Evolutionary conservation across 2,797 vertebrate species (phyloP), one percentile per base, ranked within the genome.

Genomic region (Fratercula arctica): DNA sequence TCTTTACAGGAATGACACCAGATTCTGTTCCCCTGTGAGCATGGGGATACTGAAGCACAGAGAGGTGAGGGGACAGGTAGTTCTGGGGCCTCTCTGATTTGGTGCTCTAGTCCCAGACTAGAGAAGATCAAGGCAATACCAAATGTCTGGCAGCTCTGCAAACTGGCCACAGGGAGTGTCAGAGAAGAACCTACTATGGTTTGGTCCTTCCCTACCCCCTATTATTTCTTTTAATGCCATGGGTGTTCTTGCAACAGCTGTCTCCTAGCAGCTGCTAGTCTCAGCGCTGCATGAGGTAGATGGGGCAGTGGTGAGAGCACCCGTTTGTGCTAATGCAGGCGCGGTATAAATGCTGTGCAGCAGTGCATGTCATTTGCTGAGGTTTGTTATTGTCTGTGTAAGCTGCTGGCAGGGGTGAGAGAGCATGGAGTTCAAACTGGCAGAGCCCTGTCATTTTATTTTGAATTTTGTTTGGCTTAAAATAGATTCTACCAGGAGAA

Each of bases 21-120:
- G 53, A 35, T 14, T 2, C 3, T 2, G 1, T 31, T 88, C 26
- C n/a, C 16, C 20, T 77, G 8, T 19, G 3, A 59, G 37, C 0
- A 0, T 13, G 24, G 33, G 29, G 50, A 16, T 39, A 4, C 16
- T 37, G 56, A 79, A 13, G 39, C 0, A 2, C 39, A 23, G 66
- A 28, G 53, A 51, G 26, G 4, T 23, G 37, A 39, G 43, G 37
- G 46, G 5, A 31, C 43, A 50, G n/a, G 4, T 28, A 46, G 5
- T 4, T 73, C 43, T 76, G 39, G 16, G 7, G 51, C 23, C 37
- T 67, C 13, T 85, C 13, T 85, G 13, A 10, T 89, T 69, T 87
- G 59, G 19, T 79, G 74, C 53, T 88, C 5, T 41, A n/a, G 10
- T 79, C 25, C 25, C 41, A 81, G 48, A 59, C 12, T 31, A 41